These are phyloP conservation scores for Drosophila leonis DNA, from an alignment of 2,888 invertebrate genomes.

Conservation along the genomic window DNA sequence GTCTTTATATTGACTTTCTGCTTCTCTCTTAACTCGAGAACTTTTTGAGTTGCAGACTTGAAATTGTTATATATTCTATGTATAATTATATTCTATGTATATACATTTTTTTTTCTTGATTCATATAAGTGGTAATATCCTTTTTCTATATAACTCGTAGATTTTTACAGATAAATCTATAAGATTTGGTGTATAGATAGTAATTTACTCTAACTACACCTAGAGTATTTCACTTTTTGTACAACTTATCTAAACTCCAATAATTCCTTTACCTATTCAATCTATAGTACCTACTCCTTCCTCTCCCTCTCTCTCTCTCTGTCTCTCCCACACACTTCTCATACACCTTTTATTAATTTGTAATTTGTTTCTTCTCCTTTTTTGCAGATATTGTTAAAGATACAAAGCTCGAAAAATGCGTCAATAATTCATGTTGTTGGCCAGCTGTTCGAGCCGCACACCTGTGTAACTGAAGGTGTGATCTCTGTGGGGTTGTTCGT, in stretches of 20 bases:
- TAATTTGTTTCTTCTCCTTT: conserved; percentile 24
- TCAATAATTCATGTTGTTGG: conserved; percentile 18
- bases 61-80: too few relatives aligned
- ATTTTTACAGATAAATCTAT: not conserved
- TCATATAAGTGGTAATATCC: too few relatives aligned
- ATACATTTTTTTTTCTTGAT: not conserved
- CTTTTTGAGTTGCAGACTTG: too few relatives aligned
- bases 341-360: conserved; percentile 3
- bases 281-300: too few relatives aligned
- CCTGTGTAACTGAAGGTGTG: conserved; percentile 27
- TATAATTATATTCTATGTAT: too few relatives aligned
- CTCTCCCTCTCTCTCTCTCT: not conserved
- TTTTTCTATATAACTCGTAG: not conserved
- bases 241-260: not conserved
- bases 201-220: not conserved
- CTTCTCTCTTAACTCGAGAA: too few relatives aligned
- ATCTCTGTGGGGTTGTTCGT: conserved; percentile 4
- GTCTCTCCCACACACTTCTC: not conserved
- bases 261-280: not conserved
- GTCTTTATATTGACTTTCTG: not conserved
- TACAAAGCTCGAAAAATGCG: conserved; percentile 21
- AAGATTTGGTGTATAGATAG: not conserved
- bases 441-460: conserved; percentile 22
- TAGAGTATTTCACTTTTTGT: not conserved
- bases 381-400: conserved; percentile 38